Evolutionary conservation across 2,113 vertebrate species (phyloP).

Genomic region (Cyphomyrus plagiostoma): DNA sequence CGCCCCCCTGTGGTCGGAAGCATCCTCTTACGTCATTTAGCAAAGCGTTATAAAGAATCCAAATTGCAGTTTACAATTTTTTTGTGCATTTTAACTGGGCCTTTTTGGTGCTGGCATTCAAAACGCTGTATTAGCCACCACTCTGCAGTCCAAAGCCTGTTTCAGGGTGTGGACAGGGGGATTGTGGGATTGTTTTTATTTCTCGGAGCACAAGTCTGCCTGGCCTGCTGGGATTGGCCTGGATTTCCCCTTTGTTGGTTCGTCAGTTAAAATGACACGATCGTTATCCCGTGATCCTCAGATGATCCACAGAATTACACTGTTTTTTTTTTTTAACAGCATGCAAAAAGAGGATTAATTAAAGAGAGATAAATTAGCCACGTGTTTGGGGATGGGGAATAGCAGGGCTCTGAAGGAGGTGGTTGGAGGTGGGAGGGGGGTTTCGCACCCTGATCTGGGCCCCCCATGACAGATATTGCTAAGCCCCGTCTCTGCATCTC

Average conservation of each 20-base stretch:
- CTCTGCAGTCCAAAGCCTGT: neutral
- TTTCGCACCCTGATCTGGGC: neutral
- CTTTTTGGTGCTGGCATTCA: neutral
- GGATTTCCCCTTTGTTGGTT: neutral
- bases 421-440: conserved; percentile 6
- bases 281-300: conserved; percentile 13
- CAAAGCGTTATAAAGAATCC: neutral
- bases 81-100: neutral
- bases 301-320: conserved; percentile 12
- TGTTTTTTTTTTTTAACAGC: conserved; percentile 11
- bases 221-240: neutral
- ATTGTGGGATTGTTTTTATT: conserved; percentile 2
- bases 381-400: conserved; percentile 4
- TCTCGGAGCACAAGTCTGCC: neutral
- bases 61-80: neutral
- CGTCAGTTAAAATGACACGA: conserved; percentile 18
- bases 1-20: neutral
- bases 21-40: neutral
- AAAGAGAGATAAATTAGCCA: neutral
- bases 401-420: neutral
- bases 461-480: neutral
- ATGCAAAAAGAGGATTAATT: conserved; percentile 8
- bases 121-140: neutral
- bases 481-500: conserved; percentile 7
- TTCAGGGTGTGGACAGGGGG: neutral